Conservation (phyloP, 2,797 vertebrate genomes). For the Acrocephalus scirpaceus region DNA sequence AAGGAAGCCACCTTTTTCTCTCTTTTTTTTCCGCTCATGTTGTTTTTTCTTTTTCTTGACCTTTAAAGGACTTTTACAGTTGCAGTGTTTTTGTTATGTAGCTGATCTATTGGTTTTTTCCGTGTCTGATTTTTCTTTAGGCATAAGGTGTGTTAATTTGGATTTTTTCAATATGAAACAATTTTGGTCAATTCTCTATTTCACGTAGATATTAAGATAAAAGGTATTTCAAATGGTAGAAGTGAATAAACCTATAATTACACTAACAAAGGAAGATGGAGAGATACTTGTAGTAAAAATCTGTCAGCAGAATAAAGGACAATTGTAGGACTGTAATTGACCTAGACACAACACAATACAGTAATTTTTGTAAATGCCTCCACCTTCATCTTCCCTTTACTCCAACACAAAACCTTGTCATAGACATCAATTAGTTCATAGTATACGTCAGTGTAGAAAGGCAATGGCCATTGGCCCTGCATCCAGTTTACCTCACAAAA, state of each 20-base stretch:
- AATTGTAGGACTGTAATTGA: not conserved
- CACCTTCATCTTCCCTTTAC: not conserved
- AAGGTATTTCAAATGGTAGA: not conserved
- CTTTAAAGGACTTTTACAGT: not conserved
- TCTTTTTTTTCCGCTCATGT: accelerated
- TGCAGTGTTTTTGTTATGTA: not conserved
- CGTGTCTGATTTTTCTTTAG: not conserved
- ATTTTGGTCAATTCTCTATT: not conserved
- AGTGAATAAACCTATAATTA: not conserved
- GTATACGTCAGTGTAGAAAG: not conserved
- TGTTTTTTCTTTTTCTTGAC: not conserved
- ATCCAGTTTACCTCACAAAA: not conserved
- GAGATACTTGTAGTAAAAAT: not conserved
- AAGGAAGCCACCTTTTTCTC: not conserved
- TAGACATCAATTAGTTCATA: not conserved
- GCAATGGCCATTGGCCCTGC: not conserved
- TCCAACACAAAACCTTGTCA: not conserved
- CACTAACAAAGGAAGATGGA: not conserved
- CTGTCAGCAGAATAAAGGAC: not conserved
- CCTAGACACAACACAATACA: not conserved
- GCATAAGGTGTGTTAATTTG: not conserved
- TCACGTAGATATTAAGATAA: not conserved
- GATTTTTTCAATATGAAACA: not conserved
- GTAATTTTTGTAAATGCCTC: not conserved
- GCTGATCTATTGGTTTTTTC: not conserved